These are phyloP conservation scores for Taphrorychus bicolor DNA, from an alignment of 2,888 invertebrate species.

Conservation along the genomic window DNA sequence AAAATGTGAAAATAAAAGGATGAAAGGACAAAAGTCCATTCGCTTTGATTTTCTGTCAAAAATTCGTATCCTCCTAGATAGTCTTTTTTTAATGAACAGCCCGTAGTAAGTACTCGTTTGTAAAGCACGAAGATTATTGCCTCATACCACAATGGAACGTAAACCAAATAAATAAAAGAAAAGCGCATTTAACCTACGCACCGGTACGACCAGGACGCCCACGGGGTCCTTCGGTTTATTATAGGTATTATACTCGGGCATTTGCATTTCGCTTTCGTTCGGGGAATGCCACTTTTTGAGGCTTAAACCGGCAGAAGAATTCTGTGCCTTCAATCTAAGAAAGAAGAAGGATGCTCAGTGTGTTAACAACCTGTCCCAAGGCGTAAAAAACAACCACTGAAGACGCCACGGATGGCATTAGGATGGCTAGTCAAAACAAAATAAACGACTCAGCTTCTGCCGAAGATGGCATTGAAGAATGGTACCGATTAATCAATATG, in stretches of 20 bases:
- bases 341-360: neutral
- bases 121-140: conserved; percentile 5
- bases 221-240: conserved; percentile 16
- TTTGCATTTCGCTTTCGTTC: conserved; percentile 23
- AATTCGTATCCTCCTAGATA: neutral
- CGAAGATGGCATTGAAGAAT: neutral
- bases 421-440: neutral
- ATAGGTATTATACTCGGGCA: conserved; percentile 8
- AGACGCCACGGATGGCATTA: neutral
- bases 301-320: neutral
- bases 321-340: neutral
- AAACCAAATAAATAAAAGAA: conserved; percentile 20
- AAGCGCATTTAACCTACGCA: conserved; percentile 27
- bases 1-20: no score
- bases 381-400: neutral
- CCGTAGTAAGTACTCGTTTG: neutral
- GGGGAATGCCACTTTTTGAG: conserved; percentile 7
- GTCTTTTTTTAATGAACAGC: neutral
- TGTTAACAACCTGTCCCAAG: neutral
- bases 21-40: no score
- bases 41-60: no score
- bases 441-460: neutral
- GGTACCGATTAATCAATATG: neutral
- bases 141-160: conserved; percentile 1
- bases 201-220: conserved; percentile 13